Conservation (phyloP, 2,113 vertebrate species). For the Pseudorasbora parva region DNA sequence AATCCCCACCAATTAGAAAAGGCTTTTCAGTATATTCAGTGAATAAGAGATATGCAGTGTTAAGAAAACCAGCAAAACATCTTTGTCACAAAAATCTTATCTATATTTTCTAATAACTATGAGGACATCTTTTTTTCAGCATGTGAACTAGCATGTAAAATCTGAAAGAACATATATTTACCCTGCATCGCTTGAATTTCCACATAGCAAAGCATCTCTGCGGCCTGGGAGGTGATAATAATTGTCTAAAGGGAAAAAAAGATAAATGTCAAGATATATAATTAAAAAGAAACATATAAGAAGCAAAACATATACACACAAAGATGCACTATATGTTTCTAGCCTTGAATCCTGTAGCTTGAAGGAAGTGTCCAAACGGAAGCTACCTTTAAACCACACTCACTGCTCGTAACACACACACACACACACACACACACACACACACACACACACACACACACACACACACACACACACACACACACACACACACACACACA, state of each 20-base stretch:
- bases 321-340: neutral
- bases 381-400: slow-evolving; percentile 16
- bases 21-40: neutral
- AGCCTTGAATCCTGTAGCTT: neutral
- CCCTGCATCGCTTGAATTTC: slow-evolving; percentile 93
- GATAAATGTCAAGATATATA: neutral
- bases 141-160: neutral
- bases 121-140: neutral
- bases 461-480: too few relatives aligned
- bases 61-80: neutral
- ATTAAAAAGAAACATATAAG: neutral
- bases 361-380: slow-evolving; percentile 45
- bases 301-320: neutral
- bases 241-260: slow-evolving; percentile 76
- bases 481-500: too few relatives aligned
- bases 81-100: neutral
- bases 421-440: slow-evolving; percentile 30
- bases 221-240: slow-evolving; percentile 90
- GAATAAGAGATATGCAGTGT: neutral
- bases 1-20: slow-evolving; percentile 48
- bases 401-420: slow-evolving; percentile 2
- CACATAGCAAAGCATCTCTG: slow-evolving; percentile 93
- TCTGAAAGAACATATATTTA: slow-evolving; percentile 70
- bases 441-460: slow-evolving; percentile 22
- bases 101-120: neutral